Conservation (phyloP, 1,140 invertebrate species). For the Mya arenaria region DNA sequence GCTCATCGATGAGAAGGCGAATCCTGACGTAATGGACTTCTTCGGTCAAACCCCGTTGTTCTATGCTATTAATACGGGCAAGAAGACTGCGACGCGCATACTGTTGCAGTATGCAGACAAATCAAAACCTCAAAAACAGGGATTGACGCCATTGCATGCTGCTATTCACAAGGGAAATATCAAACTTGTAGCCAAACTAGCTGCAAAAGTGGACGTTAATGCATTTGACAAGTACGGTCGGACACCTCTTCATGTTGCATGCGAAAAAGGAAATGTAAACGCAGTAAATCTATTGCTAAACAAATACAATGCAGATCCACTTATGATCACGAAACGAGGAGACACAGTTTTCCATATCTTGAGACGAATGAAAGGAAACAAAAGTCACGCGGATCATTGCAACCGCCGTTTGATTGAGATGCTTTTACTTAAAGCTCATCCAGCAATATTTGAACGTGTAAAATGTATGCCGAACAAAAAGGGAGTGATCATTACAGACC, state of each 20-base stretch:
- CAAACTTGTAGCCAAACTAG: not conserved
- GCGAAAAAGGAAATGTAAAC: slow-evolving; percentile 23
- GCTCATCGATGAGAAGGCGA: not conserved
- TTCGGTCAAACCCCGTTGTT: slow-evolving; percentile 29
- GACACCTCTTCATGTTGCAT: slow-evolving; percentile 50
- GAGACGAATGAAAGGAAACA: not conserved
- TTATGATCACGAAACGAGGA: slow-evolving; percentile 11
- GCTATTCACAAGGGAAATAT: not conserved
- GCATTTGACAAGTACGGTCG: slow-evolving; percentile 29
- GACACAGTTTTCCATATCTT: not conserved
- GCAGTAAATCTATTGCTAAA: slow-evolving; percentile 22
- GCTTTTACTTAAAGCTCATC: no score
- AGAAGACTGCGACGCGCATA: not conserved
- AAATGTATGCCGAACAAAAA: no score
- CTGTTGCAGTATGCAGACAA: not conserved
- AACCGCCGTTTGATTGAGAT: not conserved
- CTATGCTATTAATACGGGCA: not conserved
- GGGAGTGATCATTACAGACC: no score
- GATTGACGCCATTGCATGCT: slow-evolving; percentile 44
- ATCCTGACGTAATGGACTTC: slow-evolving; percentile 7
- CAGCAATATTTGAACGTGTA: no score
- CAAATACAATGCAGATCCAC: slow-evolving; percentile 1
- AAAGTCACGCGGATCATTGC: not conserved
- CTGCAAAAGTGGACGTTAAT: slow-evolving; percentile 2
- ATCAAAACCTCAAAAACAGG: slow-evolving; percentile 21